Evolutionary conservation across 2,113 vertebrate species (phyloP).

Genomic region (Notarius lentiginosus): DNA sequence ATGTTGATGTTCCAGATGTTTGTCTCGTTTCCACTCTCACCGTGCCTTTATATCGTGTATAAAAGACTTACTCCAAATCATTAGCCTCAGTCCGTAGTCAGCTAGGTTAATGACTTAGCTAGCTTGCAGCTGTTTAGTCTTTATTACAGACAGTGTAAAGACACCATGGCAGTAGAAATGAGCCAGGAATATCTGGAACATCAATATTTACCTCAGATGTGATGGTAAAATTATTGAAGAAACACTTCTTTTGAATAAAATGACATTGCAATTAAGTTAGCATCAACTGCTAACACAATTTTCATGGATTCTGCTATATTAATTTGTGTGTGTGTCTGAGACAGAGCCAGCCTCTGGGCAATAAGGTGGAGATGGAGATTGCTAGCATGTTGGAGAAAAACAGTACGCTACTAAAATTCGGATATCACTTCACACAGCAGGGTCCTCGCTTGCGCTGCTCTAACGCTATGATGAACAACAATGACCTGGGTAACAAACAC

Average conservation of each 20-base stretch:
- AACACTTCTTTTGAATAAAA: not conserved
- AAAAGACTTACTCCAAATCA: not conserved
- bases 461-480: slow-evolving; percentile 98
- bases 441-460: slow-evolving; percentile 91
- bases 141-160: not conserved
- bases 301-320: not conserved
- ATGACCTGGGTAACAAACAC: slow-evolving; percentile 83
- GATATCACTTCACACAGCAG: slow-evolving; percentile 98
- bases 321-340: slow-evolving; percentile 28
- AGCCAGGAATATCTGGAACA: not conserved
- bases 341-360: slow-evolving; percentile 95
- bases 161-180: not conserved
- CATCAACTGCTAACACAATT: not conserved
- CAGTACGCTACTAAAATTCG: slow-evolving; percentile 87
- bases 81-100: not conserved
- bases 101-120: not conserved
- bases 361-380: slow-evolving; percentile 99
- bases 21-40: not conserved
- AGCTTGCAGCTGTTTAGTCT: not conserved
- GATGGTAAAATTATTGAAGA: not conserved
- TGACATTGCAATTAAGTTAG: not conserved
- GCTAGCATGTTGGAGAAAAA: slow-evolving; percentile 96
- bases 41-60: not conserved
- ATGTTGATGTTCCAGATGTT: not conserved
- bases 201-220: not conserved